Evolutionary conservation across 2,797 vertebrate genomes (phyloP), one percentile per base, ranked within the genome.

Genomic region (Galago senegalensis): DNA sequence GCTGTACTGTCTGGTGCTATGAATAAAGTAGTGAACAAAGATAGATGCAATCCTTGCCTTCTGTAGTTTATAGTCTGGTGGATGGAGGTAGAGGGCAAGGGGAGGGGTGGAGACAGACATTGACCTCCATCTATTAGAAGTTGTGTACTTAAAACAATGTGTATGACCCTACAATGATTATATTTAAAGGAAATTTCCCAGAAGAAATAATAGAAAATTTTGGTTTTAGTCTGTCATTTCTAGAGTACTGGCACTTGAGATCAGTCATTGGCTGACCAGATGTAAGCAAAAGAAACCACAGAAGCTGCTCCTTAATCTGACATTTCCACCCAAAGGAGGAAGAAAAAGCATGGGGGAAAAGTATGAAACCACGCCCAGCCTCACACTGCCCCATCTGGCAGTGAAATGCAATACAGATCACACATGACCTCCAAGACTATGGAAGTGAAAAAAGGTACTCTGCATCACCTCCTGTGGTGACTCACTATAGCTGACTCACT

Each of bases 321-420:
- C 29, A 46, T 92, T 63, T 87, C 58, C 34, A 87, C 56, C 49
- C 49, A 93, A 21, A 93, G 70, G 49, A 97, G 18, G 29, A 82
- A 34, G 69, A 10, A 75, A 88, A 87, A 81, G 2, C 31, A 53
- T 31, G 7, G 21, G 69, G n/a, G 25, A 40, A 94, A 56, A 25
- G 31, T 10, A 23, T 23, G 40, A 91, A 85, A 56, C 17, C 7
- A 67, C 31, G 49, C 34, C 12, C 4, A 82, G 13, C n/a, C 34
- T 85, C 8, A 9, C 27, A 61, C 10, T 40, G 70, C 49, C 27
- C 34, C 40, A 91, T 27, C 2, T n/a, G 21, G 53, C 25, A 79
- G 25, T 85, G 77, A 88, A 18, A 11, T 56, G 63, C 85, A 92
- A 76, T 43, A 43, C 14, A 79, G 37, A 72, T 60, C 56, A 56